These are phyloP conservation scores for Monopis laevigella DNA, from an alignment of 2,888 invertebrate species.

Conservation along the genomic window DNA sequence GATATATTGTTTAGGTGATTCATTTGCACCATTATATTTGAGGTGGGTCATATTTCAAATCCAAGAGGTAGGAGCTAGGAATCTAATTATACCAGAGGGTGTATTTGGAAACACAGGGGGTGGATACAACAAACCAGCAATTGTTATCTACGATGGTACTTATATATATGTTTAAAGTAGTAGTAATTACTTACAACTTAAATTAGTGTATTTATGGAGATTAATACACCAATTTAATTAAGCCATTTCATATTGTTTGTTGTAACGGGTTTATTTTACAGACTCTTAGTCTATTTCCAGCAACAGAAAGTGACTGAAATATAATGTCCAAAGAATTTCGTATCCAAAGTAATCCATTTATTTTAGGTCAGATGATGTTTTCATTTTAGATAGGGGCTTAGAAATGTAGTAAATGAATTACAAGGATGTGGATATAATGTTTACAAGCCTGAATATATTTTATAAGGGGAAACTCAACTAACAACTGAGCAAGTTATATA, in stretches of 20 bases:
- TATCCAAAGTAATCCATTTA: neutral
- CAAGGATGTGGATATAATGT: conserved; percentile 12
- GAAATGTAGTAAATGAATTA: conserved; percentile 9
- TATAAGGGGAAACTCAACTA: conserved; percentile 13
- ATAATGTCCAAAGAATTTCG: neutral
- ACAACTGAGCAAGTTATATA: conserved; percentile 13
- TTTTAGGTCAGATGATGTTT: conserved; percentile 14
- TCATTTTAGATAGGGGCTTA: conserved; percentile 15
- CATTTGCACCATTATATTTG: too few species aligned
- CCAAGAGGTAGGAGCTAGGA: neutral
- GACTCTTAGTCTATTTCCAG: neutral
- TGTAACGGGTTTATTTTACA: neutral
- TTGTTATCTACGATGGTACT: neutral
- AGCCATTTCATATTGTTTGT: neutral
- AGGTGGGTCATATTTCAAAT: neutral
- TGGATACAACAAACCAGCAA: neutral
- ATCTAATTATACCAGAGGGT: neutral
- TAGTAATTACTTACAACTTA: neutral
- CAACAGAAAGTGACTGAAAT: neutral
- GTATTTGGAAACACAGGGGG: neutral
- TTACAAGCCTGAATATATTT: conserved; percentile 13
- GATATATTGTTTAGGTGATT: too few species aligned
- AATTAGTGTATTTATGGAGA: neutral
- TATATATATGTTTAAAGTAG: neutral
- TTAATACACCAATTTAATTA: neutral